These are phyloP conservation scores for Drosophila mojavensis DNA, from an alignment of 1,140 invertebrate species.

Conservation along the genomic window DNA sequence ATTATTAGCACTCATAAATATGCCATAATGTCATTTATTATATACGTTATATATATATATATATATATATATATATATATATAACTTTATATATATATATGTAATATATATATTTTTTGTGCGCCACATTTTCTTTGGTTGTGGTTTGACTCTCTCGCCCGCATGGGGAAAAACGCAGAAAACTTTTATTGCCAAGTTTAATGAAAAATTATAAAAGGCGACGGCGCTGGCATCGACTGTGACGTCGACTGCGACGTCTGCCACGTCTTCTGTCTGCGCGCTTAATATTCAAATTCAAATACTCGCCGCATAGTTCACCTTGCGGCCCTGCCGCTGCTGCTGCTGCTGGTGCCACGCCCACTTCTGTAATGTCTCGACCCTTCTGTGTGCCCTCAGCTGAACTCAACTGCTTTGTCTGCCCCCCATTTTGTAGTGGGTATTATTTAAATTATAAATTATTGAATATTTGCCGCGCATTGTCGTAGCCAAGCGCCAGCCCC, in stretches of 20 bases:
- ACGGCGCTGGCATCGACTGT: conserved; percentile 48
- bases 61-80: too few relatives aligned
- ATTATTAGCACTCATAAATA: conserved; percentile 82
- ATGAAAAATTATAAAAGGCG: conserved; percentile 82
- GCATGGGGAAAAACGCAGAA: conserved; percentile 68
- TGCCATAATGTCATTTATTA: conserved; percentile 82
- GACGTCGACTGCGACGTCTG: conserved; percentile 22
- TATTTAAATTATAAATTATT: conserved; percentile 83
- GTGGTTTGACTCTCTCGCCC: conserved; percentile 36
- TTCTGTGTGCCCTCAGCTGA: conserved; percentile 20
- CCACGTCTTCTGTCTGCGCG: conserved; percentile 28
- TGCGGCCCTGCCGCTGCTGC: conserved; percentile 28
- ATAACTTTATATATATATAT: conserved; percentile 7
- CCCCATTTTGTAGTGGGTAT: conserved; percentile 67
- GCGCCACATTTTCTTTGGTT: conserved; percentile 43
- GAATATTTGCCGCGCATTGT: conserved; percentile 70
- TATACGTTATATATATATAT: conserved; percentile 73
- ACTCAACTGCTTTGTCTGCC: conserved; percentile 35
- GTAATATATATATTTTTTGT: conserved; percentile 13
- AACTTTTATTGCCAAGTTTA: conserved; percentile 83
- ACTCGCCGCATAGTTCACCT: conserved; percentile 68
- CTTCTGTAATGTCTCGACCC: conserved; percentile 1
- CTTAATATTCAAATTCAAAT: conserved; percentile 66
- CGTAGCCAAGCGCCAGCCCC: conserved; percentile 16
- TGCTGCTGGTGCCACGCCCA: conserved; percentile 1